Conservation (phyloP, 1,140 invertebrate genomes). For the Anoplolepis gracilipes region DNA sequence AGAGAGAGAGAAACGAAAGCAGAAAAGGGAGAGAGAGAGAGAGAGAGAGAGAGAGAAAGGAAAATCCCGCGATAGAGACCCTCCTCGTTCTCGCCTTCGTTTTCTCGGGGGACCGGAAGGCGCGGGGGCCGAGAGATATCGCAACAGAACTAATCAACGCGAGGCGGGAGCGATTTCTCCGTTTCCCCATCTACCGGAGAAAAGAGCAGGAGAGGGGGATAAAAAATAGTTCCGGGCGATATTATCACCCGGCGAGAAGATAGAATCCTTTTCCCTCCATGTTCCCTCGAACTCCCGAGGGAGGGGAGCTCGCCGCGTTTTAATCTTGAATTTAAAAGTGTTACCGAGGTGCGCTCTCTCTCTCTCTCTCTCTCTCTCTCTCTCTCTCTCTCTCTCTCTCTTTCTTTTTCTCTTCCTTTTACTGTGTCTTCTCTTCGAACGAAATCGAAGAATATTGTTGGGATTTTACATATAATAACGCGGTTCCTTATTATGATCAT, state of each 20-base stretch:
- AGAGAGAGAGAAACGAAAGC: neutral
- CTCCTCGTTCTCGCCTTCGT: slow-evolving; percentile 65
- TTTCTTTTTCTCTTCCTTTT: too few species aligned
- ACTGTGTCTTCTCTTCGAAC: neutral
- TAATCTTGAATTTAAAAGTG: slow-evolving; percentile 56
- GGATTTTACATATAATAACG: slow-evolving; percentile 27
- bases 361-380: too few species aligned
- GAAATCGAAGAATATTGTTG: slow-evolving; percentile 5
- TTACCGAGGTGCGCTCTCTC: slow-evolving; percentile 1
- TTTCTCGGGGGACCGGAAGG: slow-evolving; percentile 67
- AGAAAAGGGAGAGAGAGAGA: neutral
- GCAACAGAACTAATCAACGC: slow-evolving; percentile 78
- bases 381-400: too few species aligned
- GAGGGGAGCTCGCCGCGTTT: slow-evolving; percentile 21
- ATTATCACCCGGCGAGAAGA: slow-evolving; percentile 67
- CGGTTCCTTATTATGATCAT: neutral
- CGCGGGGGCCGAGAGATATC: slow-evolving; percentile 71
- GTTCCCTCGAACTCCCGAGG: neutral
- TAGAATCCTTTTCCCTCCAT: slow-evolving; percentile 54
- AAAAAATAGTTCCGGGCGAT: slow-evolving; percentile 74
- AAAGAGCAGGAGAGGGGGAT: slow-evolving; percentile 21
- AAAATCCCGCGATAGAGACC: slow-evolving; percentile 39
- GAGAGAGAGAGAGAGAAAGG: neutral
- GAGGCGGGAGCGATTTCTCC: slow-evolving; percentile 74
- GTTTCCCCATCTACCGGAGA: slow-evolving; percentile 29